Conservation (phyloP, 1,140 invertebrate species). For the Euwallacea fornicatus region DNA sequence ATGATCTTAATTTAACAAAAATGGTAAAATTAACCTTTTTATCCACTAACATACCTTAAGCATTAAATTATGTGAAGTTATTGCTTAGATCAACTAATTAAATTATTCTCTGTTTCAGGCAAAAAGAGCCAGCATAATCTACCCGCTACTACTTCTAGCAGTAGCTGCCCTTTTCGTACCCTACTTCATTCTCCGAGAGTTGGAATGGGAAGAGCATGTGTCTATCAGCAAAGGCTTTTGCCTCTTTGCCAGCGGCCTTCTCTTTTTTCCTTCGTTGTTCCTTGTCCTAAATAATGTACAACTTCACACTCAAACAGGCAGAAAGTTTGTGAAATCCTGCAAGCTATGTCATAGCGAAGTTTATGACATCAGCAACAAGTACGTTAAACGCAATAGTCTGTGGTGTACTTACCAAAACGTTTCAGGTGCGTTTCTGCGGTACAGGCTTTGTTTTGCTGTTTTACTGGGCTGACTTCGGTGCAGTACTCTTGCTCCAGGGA, state of each 20-base stretch:
- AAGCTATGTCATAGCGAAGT: slow-evolving; percentile 63
- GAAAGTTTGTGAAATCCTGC: slow-evolving; percentile 61
- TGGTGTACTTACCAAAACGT: slow-evolving; percentile 31
- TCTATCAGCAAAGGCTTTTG: slow-evolving; percentile 59
- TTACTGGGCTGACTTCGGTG: slow-evolving; percentile 65
- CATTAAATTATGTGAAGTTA: not conserved
- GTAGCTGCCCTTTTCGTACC: slow-evolving; percentile 39
- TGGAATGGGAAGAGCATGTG: slow-evolving; percentile 54
- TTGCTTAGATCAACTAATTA: not conserved
- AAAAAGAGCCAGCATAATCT: slow-evolving; percentile 36
- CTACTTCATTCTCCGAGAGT: slow-evolving; percentile 39
- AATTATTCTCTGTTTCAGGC: slow-evolving; percentile 18
- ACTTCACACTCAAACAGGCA: slow-evolving; percentile 59
- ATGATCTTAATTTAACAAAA: not conserved
- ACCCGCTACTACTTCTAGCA: slow-evolving; percentile 34
- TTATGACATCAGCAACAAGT: slow-evolving; percentile 72
- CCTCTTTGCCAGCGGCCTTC: slow-evolving; percentile 61
- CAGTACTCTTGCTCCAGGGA: slow-evolving; percentile 65
- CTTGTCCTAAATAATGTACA: slow-evolving; percentile 62
- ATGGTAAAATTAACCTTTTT: not conserved
- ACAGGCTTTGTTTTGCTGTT: slow-evolving; percentile 65
- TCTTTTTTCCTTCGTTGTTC: slow-evolving; percentile 66
- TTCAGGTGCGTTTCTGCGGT: slow-evolving; percentile 67
- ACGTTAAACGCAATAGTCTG: slow-evolving; percentile 47
- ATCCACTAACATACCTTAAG: not conserved